Conservation (phyloP, 2,888 invertebrate genomes). For the Drosophila vallismaia region DNA sequence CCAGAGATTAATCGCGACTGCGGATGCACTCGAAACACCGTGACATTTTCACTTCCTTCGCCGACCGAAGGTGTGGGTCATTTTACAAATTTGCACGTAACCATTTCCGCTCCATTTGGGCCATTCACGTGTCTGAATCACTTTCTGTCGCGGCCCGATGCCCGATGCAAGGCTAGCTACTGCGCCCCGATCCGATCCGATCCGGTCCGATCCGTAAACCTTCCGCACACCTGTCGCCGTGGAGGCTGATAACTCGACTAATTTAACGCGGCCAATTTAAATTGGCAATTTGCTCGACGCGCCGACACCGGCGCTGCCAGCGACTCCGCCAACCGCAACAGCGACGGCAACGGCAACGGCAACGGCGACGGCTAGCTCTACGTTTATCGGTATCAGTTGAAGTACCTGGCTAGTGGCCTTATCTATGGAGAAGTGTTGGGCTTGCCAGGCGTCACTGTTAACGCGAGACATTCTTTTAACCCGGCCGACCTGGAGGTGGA, state of each 20-base stretch:
- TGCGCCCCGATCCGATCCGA: constrained; percentile 14
- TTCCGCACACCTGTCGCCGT: constrained; percentile 78
- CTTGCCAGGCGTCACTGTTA: constrained; percentile 62
- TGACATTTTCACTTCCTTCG: constrained; percentile 14
- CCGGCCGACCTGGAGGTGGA: constrained; percentile 13
- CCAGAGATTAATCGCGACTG: constrained; percentile 3
- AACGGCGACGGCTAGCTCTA: constrained; percentile 36
- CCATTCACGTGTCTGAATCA: constrained; percentile 16
- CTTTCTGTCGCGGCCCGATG: neutral
- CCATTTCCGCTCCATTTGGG: constrained; percentile 54
- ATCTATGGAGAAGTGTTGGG: constrained; percentile 58
- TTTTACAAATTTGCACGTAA: constrained; percentile 53
- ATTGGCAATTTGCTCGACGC: constrained; percentile 81
- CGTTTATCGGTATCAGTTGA: constrained; percentile 51
- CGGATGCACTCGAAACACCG: constrained; percentile 17
- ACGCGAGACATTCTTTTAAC: constrained; percentile 33
- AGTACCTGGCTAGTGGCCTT: constrained; percentile 51
- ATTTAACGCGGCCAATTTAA: constrained; percentile 83
- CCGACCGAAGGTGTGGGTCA: constrained; percentile 4
- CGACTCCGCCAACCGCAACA: constrained; percentile 18
- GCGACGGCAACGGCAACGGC: constrained; percentile 19
- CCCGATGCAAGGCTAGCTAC: neutral
- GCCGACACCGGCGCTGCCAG: constrained; percentile 29
- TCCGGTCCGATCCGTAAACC: constrained; percentile 38
- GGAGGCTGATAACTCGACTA: constrained; percentile 83